Base-by-base conservation (phyloP, 2,797 vertebrate genomes). In the Tamandua tetradactyla region DNA sequence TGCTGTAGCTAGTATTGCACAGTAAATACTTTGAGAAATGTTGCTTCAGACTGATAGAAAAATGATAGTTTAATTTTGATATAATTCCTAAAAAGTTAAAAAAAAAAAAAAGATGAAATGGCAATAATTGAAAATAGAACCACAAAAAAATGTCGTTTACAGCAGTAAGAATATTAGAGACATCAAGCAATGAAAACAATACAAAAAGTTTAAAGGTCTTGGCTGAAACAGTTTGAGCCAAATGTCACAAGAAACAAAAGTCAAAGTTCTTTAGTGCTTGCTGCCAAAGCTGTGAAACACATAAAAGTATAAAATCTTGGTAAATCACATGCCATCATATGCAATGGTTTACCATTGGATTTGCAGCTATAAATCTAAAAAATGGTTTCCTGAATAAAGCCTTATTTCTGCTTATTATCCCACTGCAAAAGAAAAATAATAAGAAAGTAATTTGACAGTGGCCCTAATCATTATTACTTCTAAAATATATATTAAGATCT, bases 321-420 rank as follows among this genome's bases (percentile, higher is more conserved):
- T 85, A 92, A 80, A 80, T 37, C 75, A 40, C 95, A 95, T 94
- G 94, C 95, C 68, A 80, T 80, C 89, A 87, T 87, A 85, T 92
- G 85, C 92, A 79, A 80, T 49, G 52, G 72, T 97, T 99, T 99
- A 99, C 98, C 98, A 98, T 96, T 95, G 98, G 98, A 97, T 98
- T 98, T 96, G 98, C 98, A 96, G 98, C 97, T 97, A 99, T 97
- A 98, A 99, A 99, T 98, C 98, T 98, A 97, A 97, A 98, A 98
- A 99, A 98, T 96, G 98, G 98, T 95, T 97, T 98, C 98, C 98
- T 98, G 98, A 99, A 99, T 69, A 99, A 97, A 95, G 87, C 90
- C 83, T 97, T 97, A 98, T 99, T 98, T 98, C 99, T 98, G 98
- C 98, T 98, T 98, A 99, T 98, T 97, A 99, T 98, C 97, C 98